Conservation (phyloP, 2,888 invertebrate species). For the Augiades crinisus region DNA sequence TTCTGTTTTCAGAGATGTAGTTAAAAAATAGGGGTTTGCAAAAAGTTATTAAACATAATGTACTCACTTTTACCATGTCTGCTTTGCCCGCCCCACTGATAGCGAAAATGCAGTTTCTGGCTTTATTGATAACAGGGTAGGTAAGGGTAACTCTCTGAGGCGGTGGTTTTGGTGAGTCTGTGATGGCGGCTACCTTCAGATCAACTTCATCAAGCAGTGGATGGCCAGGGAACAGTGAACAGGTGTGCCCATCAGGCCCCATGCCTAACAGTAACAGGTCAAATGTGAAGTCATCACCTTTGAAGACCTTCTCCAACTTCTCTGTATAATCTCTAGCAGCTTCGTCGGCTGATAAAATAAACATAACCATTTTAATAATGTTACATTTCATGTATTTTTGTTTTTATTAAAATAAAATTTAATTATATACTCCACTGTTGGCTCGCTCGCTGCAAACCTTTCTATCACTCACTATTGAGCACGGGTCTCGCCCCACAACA, state of each 20-base stretch:
- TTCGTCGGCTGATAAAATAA: conserved; percentile 82
- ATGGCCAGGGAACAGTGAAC: conserved; percentile 96
- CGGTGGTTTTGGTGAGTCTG: conserved; percentile 98
- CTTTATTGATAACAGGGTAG: conserved; percentile 93
- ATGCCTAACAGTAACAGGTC: conserved; percentile 96
- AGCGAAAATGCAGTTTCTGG: conserved; percentile 91
- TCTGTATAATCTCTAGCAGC: conserved; percentile 88
- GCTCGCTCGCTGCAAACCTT: too few species aligned
- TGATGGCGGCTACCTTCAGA: conserved; percentile 90
- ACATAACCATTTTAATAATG: too few species aligned
- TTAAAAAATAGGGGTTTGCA: too few species aligned
- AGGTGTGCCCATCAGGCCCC: conserved; percentile 99
- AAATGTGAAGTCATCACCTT: conserved; percentile 81
- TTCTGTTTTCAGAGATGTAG: too few species aligned
- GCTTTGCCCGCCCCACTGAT: conserved; percentile 93
- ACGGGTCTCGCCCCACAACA: too few species aligned
- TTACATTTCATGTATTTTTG: too few species aligned
- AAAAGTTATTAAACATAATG: too few species aligned
- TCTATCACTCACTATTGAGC: too few species aligned
- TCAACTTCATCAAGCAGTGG: conserved; percentile 82
- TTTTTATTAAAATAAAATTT: too few species aligned
- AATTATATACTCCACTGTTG: too few species aligned
- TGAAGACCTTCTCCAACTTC: conserved; percentile 84
- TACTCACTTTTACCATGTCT: conserved; percentile 89
- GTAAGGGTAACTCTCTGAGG: conserved; percentile 95